Percentiles rank a stretch among this genome's conserved stretches.
Conservation (phyloP, 2,797 vertebrate species). For the Lemur catta region DNA sequence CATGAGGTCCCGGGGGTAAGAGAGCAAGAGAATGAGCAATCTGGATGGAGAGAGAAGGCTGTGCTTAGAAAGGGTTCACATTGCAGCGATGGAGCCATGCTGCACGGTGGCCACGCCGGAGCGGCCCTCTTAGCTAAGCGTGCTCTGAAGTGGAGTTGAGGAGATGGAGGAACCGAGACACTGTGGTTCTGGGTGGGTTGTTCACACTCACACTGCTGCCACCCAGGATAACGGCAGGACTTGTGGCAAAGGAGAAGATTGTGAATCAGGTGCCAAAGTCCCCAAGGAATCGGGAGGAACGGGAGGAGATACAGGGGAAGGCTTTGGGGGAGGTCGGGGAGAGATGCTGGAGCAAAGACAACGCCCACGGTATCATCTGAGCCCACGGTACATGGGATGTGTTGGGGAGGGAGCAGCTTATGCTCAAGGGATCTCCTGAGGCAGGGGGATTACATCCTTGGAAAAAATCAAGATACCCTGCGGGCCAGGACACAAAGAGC, state of each 20-base stretch:
- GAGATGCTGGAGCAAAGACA: not conserved
- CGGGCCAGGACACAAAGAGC: not conserved
- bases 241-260: not conserved
- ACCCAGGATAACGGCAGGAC: not conserved
- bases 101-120: accelerated
- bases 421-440: not conserved
- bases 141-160: not conserved
- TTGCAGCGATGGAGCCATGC: not conserved
- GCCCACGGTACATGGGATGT: not conserved
- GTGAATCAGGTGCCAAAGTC: not conserved
- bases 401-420: not conserved
- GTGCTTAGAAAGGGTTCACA: not conserved
- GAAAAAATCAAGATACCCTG: not conserved
- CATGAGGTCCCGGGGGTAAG: not conserved
- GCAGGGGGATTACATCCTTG: not conserved
- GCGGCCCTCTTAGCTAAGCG: not conserved
- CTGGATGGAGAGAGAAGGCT: not conserved
- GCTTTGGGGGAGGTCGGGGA: not conserved
- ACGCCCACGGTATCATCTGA: not conserved
- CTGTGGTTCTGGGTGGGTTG: not conserved
- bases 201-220: not conserved
- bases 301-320: not conserved
- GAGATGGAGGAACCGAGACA: not conserved
- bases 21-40: not conserved
- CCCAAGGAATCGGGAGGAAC: not conserved